These are phyloP conservation scores for Campopleginae sp. DNA, from an alignment of 2,888 invertebrate species.

Conservation along the genomic window DNA sequence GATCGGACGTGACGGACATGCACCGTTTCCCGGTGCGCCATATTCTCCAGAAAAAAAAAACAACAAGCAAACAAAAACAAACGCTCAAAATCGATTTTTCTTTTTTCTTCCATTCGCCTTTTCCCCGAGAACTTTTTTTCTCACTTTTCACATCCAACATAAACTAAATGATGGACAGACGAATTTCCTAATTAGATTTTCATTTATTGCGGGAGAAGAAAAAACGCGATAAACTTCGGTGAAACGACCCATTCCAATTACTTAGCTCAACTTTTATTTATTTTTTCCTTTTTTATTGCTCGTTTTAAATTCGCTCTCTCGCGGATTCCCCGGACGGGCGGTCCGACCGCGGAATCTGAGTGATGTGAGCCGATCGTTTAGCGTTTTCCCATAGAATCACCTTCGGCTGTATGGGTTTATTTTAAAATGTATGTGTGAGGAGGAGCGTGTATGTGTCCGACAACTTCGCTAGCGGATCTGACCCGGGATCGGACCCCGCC, in stretches of 20 bases:
- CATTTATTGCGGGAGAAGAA: background rate
- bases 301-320: slow-evolving; percentile 37
- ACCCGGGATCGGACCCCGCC: slow-evolving; percentile 82
- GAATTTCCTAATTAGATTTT: background rate
- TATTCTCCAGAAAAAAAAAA: background rate
- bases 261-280: slow-evolving; percentile 8
- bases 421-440: background rate
- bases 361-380: slow-evolving; percentile 84
- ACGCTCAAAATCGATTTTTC: background rate
- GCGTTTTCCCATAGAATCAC: slow-evolving; percentile 82
- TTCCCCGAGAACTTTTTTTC: background rate
- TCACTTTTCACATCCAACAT: slow-evolving; percentile 25
- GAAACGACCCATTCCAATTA: background rate
- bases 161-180: background rate
- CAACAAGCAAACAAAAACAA: background rate
- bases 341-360: slow-evolving; percentile 77
- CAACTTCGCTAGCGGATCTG: slow-evolving; percentile 77
- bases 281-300: slow-evolving; percentile 14
- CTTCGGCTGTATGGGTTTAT: slow-evolving; percentile 37
- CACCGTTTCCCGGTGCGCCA: too few relatives aligned
- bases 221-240: background rate
- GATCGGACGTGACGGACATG: slow-evolving; percentile 37
- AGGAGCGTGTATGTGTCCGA: slow-evolving; percentile 9
- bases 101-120: background rate
- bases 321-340: slow-evolving; percentile 41